These are phyloP conservation scores for Malacoctenus gilli DNA, from an alignment of 2,797 vertebrate species.

Conservation along the genomic window DNA sequence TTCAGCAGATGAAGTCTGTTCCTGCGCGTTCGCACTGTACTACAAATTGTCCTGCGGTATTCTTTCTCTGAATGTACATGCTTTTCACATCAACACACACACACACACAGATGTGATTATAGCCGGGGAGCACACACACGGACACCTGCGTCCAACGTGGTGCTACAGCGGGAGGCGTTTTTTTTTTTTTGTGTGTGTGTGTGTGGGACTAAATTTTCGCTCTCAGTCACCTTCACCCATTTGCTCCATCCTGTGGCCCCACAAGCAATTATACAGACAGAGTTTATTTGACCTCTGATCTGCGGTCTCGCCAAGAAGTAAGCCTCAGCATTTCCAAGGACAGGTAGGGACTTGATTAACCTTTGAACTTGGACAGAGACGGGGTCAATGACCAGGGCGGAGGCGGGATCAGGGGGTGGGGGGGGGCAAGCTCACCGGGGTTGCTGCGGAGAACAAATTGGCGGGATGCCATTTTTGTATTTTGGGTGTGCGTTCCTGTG, in stretches of 20 bases:
- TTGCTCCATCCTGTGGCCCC: slow-evolving; percentile 67
- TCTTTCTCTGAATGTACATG: neutral
- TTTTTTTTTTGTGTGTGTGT: too few relatives aligned
- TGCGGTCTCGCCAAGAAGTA: slow-evolving; percentile 61
- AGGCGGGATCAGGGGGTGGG: too few relatives aligned
- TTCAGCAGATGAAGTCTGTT: slow-evolving; percentile 74
- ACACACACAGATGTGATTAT: slow-evolving; percentile 46
- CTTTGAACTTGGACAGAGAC: slow-evolving; percentile 74
- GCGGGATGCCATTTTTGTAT: slow-evolving; percentile 58
- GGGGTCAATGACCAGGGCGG: slow-evolving; percentile 71
- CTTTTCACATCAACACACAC: slow-evolving; percentile 13
- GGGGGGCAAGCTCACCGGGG: slow-evolving; percentile 64
- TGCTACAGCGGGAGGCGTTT: too few relatives aligned
- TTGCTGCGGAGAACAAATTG: slow-evolving; percentile 63
- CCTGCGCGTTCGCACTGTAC: slow-evolving; percentile 47
- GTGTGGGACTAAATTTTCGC: slow-evolving; percentile 47
- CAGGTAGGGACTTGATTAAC: slow-evolving; percentile 82
- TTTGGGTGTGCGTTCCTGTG: slow-evolving; percentile 39
- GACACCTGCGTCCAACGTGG: slow-evolving; percentile 62
- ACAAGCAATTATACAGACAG: slow-evolving; percentile 78
- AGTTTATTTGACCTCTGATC: slow-evolving; percentile 77
- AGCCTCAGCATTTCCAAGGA: slow-evolving; percentile 72
- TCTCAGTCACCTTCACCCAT: slow-evolving; percentile 76
- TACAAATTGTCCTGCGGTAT: slow-evolving; percentile 43
- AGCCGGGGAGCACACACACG: slow-evolving; percentile 38